A percentile compares a stretch with the other conserved stretches of the same genome.
These are phyloP conservation scores for Archocentrus centrarchus DNA, from an alignment of 2,113 vertebrate species.

Conservation along the genomic window DNA sequence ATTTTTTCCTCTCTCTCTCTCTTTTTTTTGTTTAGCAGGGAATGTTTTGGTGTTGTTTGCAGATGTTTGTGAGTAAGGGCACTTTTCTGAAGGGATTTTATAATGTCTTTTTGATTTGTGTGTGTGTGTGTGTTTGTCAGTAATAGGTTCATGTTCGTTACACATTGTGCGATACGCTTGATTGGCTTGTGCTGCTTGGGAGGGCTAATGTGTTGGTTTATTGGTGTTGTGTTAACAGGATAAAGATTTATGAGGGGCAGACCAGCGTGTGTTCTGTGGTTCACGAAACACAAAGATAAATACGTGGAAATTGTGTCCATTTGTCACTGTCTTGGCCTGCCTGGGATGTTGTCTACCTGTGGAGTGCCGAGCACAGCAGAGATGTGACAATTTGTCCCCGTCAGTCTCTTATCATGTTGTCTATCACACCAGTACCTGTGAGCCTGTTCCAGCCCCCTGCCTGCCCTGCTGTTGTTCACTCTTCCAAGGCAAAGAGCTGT, in stretches of 20 bases:
- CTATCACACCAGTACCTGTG: conserved; percentile 45
- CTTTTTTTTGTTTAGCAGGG: conserved; percentile 11
- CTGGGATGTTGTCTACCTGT: conserved; percentile 50
- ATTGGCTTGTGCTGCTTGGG: conserved; percentile 56
- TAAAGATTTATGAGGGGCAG: conserved; percentile 76
- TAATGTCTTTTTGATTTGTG: conserved; percentile 26
- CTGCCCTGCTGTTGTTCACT: background rate
- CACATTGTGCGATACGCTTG: conserved; percentile 39
- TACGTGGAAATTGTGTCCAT: conserved; percentile 76
- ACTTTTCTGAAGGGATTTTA: conserved; percentile 32
- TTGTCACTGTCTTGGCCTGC: conserved; percentile 64
- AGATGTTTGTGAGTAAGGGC: conserved; percentile 21
- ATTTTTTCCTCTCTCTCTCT: background rate
- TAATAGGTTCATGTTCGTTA: conserved; percentile 30
- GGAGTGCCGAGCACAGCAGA: conserved; percentile 45
- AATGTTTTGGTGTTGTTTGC: conserved; percentile 22
- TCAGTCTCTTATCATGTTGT: conserved; percentile 46
- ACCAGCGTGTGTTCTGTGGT: conserved; percentile 60
- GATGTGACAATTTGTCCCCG: conserved; percentile 57
- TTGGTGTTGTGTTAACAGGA: conserved; percentile 68
- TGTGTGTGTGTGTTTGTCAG: background rate
- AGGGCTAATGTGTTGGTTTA: conserved; percentile 69
- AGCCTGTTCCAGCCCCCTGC: conserved; percentile 11
- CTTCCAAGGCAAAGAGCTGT: background rate
- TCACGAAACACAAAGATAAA: conserved; percentile 69